Evolutionary conservation across 2,888 invertebrate species (phyloP), one percentile per base, ranked within the genome.

Genomic region (Eulithis testata): DNA sequence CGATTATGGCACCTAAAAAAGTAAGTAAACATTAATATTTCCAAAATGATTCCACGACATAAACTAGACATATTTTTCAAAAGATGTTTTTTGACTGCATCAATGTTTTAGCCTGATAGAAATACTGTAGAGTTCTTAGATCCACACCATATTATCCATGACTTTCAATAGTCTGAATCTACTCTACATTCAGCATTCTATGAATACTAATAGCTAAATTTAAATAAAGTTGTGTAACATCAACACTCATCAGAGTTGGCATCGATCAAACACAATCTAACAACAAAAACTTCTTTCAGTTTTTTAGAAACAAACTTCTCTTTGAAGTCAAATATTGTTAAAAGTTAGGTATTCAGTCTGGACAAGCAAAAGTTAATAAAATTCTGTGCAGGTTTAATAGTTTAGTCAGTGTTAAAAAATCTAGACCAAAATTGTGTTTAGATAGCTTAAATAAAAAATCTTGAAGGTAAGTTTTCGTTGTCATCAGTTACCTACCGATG

Each of bases 1-100:
- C 47, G n/a, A 36, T 31, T 74, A 92, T 92, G 92, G 85, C 90
- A 36, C 90, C 91, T 5, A 92, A 91, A 74, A 91, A 89, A 91
- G 92, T 91, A 85, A 78, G 89, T 14, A 60, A 8, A 47, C 4
- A 36, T 12, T 8, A 40, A 14, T 60, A 9, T 49, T 52, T 27
- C 11, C 12, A 49, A 43, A 43, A 27, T 45, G 51, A 27, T 14
- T 59, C 47, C n/a, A 44, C 36, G 50, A 43, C 9, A 54, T 9
- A 36, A 51, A 51, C 1, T 54, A 49, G 31, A 14, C 8, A 60
- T 36, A 60, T 50, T 60, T 43, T 21, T 1, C 14, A 31, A 60
- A 50, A 60, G 44, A 53, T 62, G 58, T 59, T 61, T 52, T 56
- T 57, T n/a, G 43, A 59, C 54, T 59, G 62, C 58, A 66, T 62